Base-by-base conservation (phyloP, 2,797 vertebrate genomes). In the Pterois miles region DNA sequence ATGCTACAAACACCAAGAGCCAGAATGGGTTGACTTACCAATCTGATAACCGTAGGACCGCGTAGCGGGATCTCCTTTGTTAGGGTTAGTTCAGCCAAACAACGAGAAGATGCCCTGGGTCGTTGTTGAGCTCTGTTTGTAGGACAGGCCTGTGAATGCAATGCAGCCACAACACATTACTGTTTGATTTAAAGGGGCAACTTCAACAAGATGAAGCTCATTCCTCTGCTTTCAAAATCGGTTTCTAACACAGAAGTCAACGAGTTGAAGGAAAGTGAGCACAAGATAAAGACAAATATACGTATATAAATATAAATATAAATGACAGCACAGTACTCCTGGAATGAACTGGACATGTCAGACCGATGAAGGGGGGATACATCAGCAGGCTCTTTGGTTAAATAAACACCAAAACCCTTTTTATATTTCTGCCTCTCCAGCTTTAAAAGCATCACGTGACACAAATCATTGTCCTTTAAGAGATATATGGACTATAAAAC, bases 291-390 rank as follows among this genome's bases (percentile, higher is more conserved):
- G 66, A 27, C n/a, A 73, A 43, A n/a, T n/a, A n/a, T n/a, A n/a
- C n/a, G n/a, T n/a, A n/a, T n/a, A n/a, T n/a, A n/a, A n/a, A n/a
- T n/a, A n/a, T n/a, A n/a, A n/a, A n/a, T n/a, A n/a, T n/a, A n/a
- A n/a, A 78, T 71, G 34, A 69, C 56, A 38, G 65, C 48, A 18
- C 54, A 14, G n/a, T 18, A 36, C 70, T 77, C 27, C 48, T 66
- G 74, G 76, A 75, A 85, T 63, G 73, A 58, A 57, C 11, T 8
- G 27, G 66, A 65, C 57, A 18, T 75, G 29, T 71, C 46, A 56
- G 20, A 18, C 29, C 16, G 65, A 74, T 67, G 69, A 65, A 62
- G 38, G 10, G 63, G 2, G 2, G 12, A 70, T 3, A n/a, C 1
- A 2, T 13, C 4, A 2, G n/a, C 29, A 31, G 12, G 56, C 14